Base-by-base conservation (phyloP, 2,797 vertebrate species). In the Zenarchopterus dispar region DNA sequence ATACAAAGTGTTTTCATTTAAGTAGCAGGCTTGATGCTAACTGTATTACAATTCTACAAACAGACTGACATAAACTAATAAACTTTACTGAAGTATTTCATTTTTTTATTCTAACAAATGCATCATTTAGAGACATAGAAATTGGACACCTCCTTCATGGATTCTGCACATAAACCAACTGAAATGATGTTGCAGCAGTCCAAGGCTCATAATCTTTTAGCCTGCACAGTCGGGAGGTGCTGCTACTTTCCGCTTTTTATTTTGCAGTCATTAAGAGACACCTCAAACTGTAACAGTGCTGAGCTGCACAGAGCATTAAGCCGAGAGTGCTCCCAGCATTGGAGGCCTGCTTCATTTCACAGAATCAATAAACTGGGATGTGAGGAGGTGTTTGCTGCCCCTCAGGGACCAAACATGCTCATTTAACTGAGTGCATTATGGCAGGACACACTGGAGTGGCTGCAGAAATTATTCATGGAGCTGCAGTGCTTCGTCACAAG, bases 301-400 rank as follows among this genome's bases (percentile, higher is more conserved):
- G 42, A 51, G 48, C 39, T 22, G 47, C 61, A 58, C 55, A 8
- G 33, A 50, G 62, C 56, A 31, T 72, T 58, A 62, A 63, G 58
- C 46, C 11, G 6, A 59, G 45, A 26, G 43, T 8, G 47, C 48
- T 45, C 53, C 56, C 64, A 66, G 66, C 19, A 2, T 44, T 4
- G 31, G 18, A 36, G 24, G 53, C n/a, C 62, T 17, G 52, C 48
- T 67, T 82, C 50, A 63, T 68, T 78, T 70, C 77, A 62, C 72
- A 56, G n/a, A 49, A 62, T 86, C 66, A 47, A 75, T 81, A 71
- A 28, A 46, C 51, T 33, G 0, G 28, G 56, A 45, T 51, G 56
- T 59, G 66, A 63, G 63, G 50, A 62, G 56, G 70, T 58, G 73
- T 54, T 52, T 52, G 75, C 52, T 5, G 44, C 63, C 69, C 68